A percentile compares a stretch with the other conserved stretches of the same genome.
Evolutionary conservation across 2,888 invertebrate genomes (phyloP).

Genomic region (Chalcosyrphus nemorum): DNA sequence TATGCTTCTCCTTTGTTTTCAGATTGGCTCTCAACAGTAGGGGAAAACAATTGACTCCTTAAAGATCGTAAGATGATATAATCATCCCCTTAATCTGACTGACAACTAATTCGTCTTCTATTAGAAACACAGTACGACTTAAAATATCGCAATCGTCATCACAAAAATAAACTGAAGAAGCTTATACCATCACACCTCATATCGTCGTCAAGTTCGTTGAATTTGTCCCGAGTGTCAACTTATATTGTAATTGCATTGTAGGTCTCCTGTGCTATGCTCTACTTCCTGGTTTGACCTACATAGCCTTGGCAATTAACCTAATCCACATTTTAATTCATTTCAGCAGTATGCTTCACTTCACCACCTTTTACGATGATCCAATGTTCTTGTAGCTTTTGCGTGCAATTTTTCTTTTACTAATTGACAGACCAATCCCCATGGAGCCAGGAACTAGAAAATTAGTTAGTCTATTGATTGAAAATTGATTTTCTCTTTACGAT

Average conservation of each 20-base stretch:
- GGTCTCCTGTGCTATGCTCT: constrained; percentile 4
- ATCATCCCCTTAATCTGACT: too few species aligned
- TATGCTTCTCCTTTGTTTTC: too few species aligned
- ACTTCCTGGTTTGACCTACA: constrained; percentile 66
- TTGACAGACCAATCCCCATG: constrained; percentile 35
- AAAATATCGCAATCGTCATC: neutral
- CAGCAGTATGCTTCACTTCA: neutral
- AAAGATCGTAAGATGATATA: too few species aligned
- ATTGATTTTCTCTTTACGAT: constrained; percentile 67
- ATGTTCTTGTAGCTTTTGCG: constrained; percentile 11
- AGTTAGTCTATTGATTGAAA: constrained; percentile 55
- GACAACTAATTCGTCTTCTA: too few species aligned
- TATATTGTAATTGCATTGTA: neutral
- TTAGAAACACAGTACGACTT: too few species aligned
- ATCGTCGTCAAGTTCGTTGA: constrained; percentile 1
- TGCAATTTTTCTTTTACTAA: constrained; percentile 8
- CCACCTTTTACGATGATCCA: constrained; percentile 39
- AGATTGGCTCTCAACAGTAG: too few species aligned
- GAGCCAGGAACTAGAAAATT: constrained; percentile 56
- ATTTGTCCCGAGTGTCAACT: neutral
- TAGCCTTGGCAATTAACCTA: constrained; percentile 72
- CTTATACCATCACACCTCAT: neutral
- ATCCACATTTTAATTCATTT: constrained; percentile 57
- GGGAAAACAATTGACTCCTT: too few species aligned
- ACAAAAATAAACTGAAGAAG: neutral